A percentile compares a stretch with the other conserved stretches of the same genome.
phyloP scores from a whole-genome alignment of 2,888 invertebrate species.

The Calliopum simillimum region DNA sequence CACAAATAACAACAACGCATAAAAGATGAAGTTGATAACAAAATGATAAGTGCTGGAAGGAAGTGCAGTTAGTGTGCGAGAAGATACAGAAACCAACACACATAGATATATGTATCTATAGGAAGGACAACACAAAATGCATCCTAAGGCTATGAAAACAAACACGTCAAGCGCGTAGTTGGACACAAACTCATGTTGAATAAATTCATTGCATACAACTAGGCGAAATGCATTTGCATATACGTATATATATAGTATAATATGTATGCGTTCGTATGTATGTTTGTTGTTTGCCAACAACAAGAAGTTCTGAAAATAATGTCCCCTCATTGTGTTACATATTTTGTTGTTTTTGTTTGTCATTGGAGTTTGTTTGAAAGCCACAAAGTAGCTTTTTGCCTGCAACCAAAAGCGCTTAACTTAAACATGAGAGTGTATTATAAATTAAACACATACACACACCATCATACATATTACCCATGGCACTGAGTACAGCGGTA shows the following conservation, averaged over 20 bases:
- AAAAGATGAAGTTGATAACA: background rate
- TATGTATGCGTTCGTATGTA: conserved; percentile 25
- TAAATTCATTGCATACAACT: no score
- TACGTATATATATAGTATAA: background rate
- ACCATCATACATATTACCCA: conserved; percentile 12
- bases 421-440: conserved; percentile 33
- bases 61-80: background rate
- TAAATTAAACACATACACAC: conserved; percentile 30
- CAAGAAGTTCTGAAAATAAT: conserved; percentile 30
- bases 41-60: background rate
- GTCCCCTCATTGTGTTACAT: conserved; percentile 26
- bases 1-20: conserved; percentile 53
- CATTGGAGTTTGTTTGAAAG: conserved; percentile 52
- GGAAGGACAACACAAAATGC: background rate
- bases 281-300: conserved; percentile 47
- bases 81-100: background rate
- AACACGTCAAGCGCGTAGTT: background rate
- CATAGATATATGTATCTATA: background rate
- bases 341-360: conserved; percentile 46
- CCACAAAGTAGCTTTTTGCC: conserved; percentile 62
- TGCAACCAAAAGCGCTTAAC: conserved; percentile 34
- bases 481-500: background rate
- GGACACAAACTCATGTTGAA: no score
- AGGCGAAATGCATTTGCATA: no score
- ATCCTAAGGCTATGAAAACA: conserved; percentile 28